Evolutionary conservation across 2,797 vertebrate species (phyloP).

Genomic region (Thalassophryne amazonica): DNA sequence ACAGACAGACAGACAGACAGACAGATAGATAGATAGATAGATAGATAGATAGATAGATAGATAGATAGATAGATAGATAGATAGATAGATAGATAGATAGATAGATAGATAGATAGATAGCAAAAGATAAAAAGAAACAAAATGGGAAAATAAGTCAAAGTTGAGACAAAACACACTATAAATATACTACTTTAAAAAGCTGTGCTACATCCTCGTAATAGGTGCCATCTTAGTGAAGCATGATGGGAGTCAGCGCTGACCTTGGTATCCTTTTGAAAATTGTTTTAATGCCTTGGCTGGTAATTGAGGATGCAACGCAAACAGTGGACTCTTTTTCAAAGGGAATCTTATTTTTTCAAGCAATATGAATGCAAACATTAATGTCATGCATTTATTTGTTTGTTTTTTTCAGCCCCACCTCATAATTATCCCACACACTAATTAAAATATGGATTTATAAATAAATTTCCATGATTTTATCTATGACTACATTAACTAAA

Average conservation of each 20-base stretch:
- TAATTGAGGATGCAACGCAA: conserved; percentile 71
- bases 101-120: conserved; percentile 2
- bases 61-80: no score
- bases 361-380: conserved; percentile 67
- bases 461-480: conserved; percentile 63
- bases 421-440: conserved; percentile 64
- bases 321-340: conserved; percentile 72
- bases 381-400: conserved; percentile 59
- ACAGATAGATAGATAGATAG: no score
- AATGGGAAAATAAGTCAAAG: conserved; percentile 44
- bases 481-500: conserved; percentile 48
- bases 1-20: no score
- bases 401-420: conserved; percentile 54
- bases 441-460: conserved; percentile 70
- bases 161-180: conserved; percentile 71
- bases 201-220: conserved; percentile 62
- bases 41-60: no score
- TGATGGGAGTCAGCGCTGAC: conserved; percentile 68
- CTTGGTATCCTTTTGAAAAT: conserved; percentile 75
- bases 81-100: conserved; percentile 11
- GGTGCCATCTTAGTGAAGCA: conserved; percentile 67
- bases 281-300: conserved; percentile 66
- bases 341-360: conserved; percentile 64
- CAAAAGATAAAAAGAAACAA: conserved; percentile 56
- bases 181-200: conserved; percentile 70